Percentiles rank a stretch among this genome's conserved stretches.
Conservation (phyloP, 2,888 invertebrate genomes). For the Colletes collaris region DNA sequence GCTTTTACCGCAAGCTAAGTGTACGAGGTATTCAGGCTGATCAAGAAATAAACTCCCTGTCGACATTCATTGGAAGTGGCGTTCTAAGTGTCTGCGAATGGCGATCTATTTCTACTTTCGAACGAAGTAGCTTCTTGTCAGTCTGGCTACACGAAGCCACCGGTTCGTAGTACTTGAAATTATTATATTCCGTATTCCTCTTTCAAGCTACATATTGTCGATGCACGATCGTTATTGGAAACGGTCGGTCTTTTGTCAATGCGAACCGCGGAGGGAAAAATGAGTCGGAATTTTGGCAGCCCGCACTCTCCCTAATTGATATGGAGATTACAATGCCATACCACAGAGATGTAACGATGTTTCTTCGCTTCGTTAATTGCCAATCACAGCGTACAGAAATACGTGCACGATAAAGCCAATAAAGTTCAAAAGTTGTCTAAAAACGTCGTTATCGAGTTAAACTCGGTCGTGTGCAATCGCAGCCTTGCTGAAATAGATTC, state of each 20-base stretch:
- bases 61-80: too few species aligned
- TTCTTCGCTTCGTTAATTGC: conserved; percentile 35
- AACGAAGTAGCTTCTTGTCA: not conserved
- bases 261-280: not conserved
- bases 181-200: too few species aligned
- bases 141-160: too few species aligned
- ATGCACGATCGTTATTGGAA: too few species aligned
- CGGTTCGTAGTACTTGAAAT: too few species aligned
- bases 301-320: conserved; percentile 28
- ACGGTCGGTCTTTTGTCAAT: too few species aligned
- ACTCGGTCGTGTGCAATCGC: not conserved
- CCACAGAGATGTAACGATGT: not conserved
- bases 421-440: not conserved
- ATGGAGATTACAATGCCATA: conserved; percentile 14
- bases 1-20: too few species aligned
- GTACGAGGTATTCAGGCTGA: too few species aligned
- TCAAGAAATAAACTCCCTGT: too few species aligned
- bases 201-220: too few species aligned
- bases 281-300: conserved; percentile 29
- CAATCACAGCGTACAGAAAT: conserved; percentile 25
- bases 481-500: not conserved
- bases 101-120: not conserved
- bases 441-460: conserved; percentile 11
- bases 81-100: too few species aligned
- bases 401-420: not conserved